phyloP scores from a whole-genome alignment of 30 jellyfish, hydroid and myxozoan genomes.

The Aurelia sp. region DNA sequence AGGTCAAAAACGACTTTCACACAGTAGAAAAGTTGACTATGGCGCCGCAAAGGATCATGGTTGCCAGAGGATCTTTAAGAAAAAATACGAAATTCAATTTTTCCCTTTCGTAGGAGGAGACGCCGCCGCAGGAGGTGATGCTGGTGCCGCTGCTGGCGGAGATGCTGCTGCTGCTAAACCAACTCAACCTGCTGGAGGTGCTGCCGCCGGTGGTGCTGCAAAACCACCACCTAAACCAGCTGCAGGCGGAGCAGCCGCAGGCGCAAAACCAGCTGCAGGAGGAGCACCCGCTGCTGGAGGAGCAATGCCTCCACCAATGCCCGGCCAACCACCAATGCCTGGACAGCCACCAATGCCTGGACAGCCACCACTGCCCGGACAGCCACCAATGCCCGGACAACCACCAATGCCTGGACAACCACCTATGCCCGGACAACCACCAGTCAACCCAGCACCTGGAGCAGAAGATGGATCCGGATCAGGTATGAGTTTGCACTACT shows the following conservation, averaged over 20 bases:
- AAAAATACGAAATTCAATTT: no score
- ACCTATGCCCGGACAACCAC: slow-evolving; percentile 47
- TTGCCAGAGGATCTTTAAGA: no score
- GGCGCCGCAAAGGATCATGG: no score
- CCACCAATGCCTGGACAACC: slow-evolving; percentile 56
- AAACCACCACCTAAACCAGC: slow-evolving; percentile 41
- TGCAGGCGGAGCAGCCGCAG: slow-evolving; percentile 54
- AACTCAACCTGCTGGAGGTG: slow-evolving; percentile 42
- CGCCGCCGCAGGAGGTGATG: slow-evolving; percentile 43
- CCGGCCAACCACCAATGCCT: slow-evolving; percentile 47
- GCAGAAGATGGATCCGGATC: slow-evolving; percentile 76
- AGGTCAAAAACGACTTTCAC: no score
- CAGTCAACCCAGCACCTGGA: slow-evolving; percentile 39
- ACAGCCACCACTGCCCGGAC: slow-evolving; percentile 49
- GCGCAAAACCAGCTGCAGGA: slow-evolving; percentile 5
- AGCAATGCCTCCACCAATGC: slow-evolving; percentile 39
- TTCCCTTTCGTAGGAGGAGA: not conserved
- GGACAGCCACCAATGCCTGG: slow-evolving; percentile 65
- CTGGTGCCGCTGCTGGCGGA: slow-evolving; percentile 43
- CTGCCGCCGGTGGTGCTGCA: slow-evolving; percentile 53
- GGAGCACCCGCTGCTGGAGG: slow-evolving; percentile 44
- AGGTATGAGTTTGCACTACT: slow-evolving; percentile 16
- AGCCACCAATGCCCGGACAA: slow-evolving; percentile 52
- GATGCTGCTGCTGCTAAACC: slow-evolving; percentile 50
- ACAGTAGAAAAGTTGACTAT: no score